Base-by-base conservation (phyloP, 2,113 vertebrate species). In the Alces alces region DNA sequence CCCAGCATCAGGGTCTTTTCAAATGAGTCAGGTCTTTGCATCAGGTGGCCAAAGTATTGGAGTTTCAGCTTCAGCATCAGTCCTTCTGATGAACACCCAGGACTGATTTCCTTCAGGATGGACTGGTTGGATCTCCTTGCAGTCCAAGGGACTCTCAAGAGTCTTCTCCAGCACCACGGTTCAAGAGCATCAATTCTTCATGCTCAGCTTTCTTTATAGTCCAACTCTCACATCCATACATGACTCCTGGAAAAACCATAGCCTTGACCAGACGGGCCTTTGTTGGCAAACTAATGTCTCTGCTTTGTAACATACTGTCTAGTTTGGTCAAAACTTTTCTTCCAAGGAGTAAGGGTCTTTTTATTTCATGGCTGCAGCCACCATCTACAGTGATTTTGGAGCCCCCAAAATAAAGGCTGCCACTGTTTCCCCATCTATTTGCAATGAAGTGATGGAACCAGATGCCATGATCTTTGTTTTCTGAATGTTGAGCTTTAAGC, bases 361-460 rank as follows among this genome's bases (percentile, higher is more conserved):
- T 4, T 19, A 36, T n/a, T n/a, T 66, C 33, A n/a, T 0, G 8
- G 33, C 16, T 2, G 0, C 64, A 1, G 4, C 36, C 64, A 66
- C 8, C 33, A 66, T 36, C 64, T 19, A 16, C 64, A 36, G 8
- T n/a, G 64, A n/a, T 66, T n/a, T 66, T 66, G 33, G 33, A 66
- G 17, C 33, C 7, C 61, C 2, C 0, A n/a, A 66, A 66, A 66
- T n/a, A 66, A 66, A 66, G 16, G 19, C 33, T 66, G 16, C 4
- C 17, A 11, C 8, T 66, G 33, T 66, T 66, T 36, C 4, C 33
- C 64, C 64, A 21, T 19, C 33, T 36, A 66, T 36, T 66, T 36
- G 4, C 64, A 2, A 66, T 66, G 64, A 36, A 36, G 4, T 36
- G 33, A 66, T 66, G 33, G 64, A 33, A 66, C 64, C 8, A 0